Evolutionary conservation across 2,888 invertebrate genomes (phyloP), one percentile per base, ranked within the genome.

Genomic region (Alloscopus bannaensis): DNA sequence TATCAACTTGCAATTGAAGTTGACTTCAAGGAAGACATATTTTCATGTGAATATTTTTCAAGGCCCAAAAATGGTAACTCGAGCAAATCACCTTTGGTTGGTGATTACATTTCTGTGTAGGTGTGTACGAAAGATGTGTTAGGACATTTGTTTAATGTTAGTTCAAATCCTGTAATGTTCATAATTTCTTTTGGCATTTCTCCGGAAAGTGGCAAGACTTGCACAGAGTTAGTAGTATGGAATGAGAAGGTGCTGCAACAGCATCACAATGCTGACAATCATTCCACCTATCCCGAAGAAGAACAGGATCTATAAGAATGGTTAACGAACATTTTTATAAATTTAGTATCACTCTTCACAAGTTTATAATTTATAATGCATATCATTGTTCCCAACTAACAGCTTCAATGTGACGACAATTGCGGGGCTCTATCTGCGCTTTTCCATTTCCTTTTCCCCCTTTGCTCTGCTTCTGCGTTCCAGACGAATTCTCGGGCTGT

Each of bases 211-310:
- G 8, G 13, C 36, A 8, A 13, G 8, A 6, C 6, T 22, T 55
- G 24, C 4, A 24, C 24, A 24, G 29, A 28, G 3, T 64, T 57
- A 73, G 45, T 55, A 73, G 18, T 73, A 73, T 20, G 40, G 28
- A n/a, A 71, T 65, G 22, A 73, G 11, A n/a, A 76, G 24, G 29
- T 72, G 66, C 20, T 72, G 66, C n/a, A 81, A 22, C 0, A 81
- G 68, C 76, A 81, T 66, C 11, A 77, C 16, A 16, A 77, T 50
- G 36, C 75, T 75, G 31, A 81, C 66, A 24, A 77, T 31, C 60
- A 81, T 64, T 20, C 81, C 81, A 40, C 55, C 77, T 13, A 81
- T 77, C 24, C 81, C 81, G 22, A 81, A 81, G 28, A 72, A 55
- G 62, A 81, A 76, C 4, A 81, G 68, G 2, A 50, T 76, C 80